phyloP scores from a whole-genome alignment of 1,140 invertebrate species.

The Antheraea pernyi region DNA sequence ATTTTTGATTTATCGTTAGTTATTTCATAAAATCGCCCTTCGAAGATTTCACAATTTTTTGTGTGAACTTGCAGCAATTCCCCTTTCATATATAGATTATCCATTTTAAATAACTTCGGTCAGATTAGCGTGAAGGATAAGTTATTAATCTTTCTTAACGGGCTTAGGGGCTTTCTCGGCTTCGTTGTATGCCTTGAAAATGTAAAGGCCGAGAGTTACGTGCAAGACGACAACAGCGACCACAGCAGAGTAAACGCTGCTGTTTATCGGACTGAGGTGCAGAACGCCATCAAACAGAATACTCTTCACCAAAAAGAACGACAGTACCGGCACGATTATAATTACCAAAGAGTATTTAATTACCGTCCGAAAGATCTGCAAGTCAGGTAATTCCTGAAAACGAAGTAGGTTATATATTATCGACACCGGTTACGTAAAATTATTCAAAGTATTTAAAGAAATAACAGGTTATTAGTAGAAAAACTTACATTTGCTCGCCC shows the following conservation, averaged over 20 bases:
- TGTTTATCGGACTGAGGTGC: conserved; percentile 80
- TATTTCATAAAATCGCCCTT: conserved; percentile 71
- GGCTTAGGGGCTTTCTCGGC: conserved; percentile 64
- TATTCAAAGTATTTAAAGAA: neutral
- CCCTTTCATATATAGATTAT: conserved; percentile 69
- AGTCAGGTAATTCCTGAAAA: conserved; percentile 79
- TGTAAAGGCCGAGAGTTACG: conserved; percentile 86
- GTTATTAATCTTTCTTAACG: conserved; percentile 67
- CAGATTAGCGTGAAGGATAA: conserved; percentile 5
- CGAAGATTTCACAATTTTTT: conserved; percentile 60
- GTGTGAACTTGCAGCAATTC: conserved; percentile 71
- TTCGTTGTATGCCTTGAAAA: conserved; percentile 86
- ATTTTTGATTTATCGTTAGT: conserved; percentile 70
- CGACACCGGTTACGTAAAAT: neutral
- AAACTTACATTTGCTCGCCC: conserved; percentile 74
- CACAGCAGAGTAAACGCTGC: conserved; percentile 87
- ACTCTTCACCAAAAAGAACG: conserved; percentile 81
- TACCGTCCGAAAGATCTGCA: conserved; percentile 81
- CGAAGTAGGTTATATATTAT: conserved; percentile 32
- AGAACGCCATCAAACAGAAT: conserved; percentile 81
- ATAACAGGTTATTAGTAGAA: neutral
- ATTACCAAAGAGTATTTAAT: conserved; percentile 83
- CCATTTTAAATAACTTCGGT: conserved; percentile 46
- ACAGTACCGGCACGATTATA: conserved; percentile 81
- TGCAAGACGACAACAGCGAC: conserved; percentile 86